These are phyloP conservation scores for Hyperoplus lanceolatus DNA, from an alignment of 2,797 vertebrate species.

Conservation along the genomic window DNA sequence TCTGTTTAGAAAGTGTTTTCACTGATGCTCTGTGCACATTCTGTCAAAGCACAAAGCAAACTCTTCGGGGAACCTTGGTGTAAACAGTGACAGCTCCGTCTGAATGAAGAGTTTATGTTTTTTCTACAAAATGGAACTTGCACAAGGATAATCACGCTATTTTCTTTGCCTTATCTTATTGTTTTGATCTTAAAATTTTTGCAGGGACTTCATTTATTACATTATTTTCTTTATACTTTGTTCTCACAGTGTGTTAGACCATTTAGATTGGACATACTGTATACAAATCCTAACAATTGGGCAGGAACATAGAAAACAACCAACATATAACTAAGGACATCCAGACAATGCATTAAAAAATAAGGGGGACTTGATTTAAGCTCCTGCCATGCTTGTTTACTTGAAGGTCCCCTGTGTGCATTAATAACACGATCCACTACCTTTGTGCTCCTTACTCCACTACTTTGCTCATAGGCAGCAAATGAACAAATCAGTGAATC, in stretches of 20 bases:
- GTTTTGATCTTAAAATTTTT: conserved; percentile 8
- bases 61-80: background rate
- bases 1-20: background rate
- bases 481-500: conserved; percentile 49
- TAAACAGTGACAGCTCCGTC: background rate
- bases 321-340: too few relatives aligned
- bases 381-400: background rate
- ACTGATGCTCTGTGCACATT: background rate
- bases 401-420: conserved; percentile 37
- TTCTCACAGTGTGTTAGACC: too few relatives aligned
- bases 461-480: conserved; percentile 9
- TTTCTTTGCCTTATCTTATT: background rate
- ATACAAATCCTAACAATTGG: too few relatives aligned
- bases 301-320: too few relatives aligned
- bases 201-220: background rate
- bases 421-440: conserved; percentile 11
- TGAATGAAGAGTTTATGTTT: background rate
- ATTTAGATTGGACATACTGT: too few relatives aligned
- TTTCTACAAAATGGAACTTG: background rate
- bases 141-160: background rate
- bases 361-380: background rate
- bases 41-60: background rate
- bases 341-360: too few relatives aligned
- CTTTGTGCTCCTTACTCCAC: background rate
- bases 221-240: too few relatives aligned